Conservation (phyloP, 2,797 vertebrate genomes). For the Amniataba percoides region DNA sequence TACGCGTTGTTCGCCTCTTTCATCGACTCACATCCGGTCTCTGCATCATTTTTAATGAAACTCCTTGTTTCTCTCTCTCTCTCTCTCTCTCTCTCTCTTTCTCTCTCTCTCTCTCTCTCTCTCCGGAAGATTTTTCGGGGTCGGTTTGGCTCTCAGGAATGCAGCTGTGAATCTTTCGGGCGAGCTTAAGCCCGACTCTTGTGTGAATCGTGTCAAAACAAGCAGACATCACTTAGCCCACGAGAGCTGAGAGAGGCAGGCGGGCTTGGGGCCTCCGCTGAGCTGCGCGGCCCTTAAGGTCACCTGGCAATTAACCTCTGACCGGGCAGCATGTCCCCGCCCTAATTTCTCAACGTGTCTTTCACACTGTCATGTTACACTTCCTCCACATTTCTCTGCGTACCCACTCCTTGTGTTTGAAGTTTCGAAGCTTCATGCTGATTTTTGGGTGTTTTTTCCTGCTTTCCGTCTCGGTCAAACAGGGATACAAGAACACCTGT, state of each 20-base stretch:
- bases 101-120: constrained; percentile 6
- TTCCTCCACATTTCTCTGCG: constrained; percentile 22
- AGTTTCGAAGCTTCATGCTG: neutral
- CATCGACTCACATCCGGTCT: constrained; percentile 10
- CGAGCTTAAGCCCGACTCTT: constrained; percentile 71
- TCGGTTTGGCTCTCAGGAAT: constrained; percentile 76
- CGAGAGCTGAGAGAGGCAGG: constrained; percentile 68
- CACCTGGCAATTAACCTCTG: constrained; percentile 85
- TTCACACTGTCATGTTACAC: constrained; percentile 23
- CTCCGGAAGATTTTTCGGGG: constrained; percentile 15
- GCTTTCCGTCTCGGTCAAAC: too few relatives aligned
- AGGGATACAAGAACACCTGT: too few relatives aligned
- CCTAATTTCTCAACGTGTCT: constrained; percentile 40
- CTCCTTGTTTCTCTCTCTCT: constrained; percentile 3
- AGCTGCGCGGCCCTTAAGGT: constrained; percentile 74
- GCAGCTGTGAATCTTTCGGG: constrained; percentile 66
- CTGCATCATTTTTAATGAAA: neutral
- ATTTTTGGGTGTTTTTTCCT: neutral
- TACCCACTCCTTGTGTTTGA: neutral
- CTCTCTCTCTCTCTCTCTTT: neutral
- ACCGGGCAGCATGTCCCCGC: constrained; percentile 53
- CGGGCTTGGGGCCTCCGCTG: constrained; percentile 63
- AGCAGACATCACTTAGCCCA: constrained; percentile 79
- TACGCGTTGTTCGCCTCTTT: neutral
- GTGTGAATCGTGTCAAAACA: constrained; percentile 87